These are phyloP conservation scores for Machimus rusticus DNA, from an alignment of 2,888 invertebrate species.

Conservation along the genomic window DNA sequence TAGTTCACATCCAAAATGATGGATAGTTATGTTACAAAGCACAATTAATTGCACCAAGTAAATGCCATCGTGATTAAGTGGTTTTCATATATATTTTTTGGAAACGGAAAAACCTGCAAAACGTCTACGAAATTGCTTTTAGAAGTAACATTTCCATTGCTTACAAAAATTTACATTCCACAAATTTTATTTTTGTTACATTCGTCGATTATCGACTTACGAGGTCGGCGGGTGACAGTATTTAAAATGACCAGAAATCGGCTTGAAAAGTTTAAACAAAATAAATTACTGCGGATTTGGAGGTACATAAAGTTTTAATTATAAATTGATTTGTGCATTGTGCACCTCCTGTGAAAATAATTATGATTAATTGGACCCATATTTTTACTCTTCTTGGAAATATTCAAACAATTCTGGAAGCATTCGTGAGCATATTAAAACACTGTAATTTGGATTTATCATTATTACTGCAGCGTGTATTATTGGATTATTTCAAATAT, in stretches of 20 bases:
- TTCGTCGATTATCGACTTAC: background rate
- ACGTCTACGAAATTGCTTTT: background rate
- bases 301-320: background rate
- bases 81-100: background rate
- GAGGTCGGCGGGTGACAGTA: background rate
- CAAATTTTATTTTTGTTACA: background rate
- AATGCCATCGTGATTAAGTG: background rate
- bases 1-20: background rate
- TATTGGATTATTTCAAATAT: background rate
- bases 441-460: background rate
- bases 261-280: background rate
- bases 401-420: background rate
- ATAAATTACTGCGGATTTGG: background rate
- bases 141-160: background rate
- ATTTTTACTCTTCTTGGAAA: background rate
- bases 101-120: background rate
- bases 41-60: background rate
- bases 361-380: background rate
- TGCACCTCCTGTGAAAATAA: background rate
- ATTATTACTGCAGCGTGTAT: background rate
- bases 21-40: background rate
- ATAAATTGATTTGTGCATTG: background rate
- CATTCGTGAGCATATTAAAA: background rate
- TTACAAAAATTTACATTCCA: too few species aligned
- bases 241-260: background rate